Evolutionary conservation across 2,797 vertebrate species (phyloP).

Genomic region (Bovichtus diacanthus): DNA sequence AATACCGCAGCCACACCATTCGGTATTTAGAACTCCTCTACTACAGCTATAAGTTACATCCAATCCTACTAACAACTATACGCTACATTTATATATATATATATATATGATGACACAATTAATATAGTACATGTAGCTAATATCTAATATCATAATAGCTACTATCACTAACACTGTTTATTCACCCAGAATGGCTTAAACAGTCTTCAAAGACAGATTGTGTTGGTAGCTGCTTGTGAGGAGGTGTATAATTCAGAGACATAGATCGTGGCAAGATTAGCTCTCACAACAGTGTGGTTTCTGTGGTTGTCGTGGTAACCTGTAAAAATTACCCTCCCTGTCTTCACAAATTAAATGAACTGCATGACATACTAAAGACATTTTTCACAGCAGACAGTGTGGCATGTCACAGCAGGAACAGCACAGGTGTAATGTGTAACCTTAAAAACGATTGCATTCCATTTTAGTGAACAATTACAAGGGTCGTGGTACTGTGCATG

Average conservation of each 20-base stretch:
- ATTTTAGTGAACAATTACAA: neutral
- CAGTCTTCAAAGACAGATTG: neutral
- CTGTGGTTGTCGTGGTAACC: neutral
- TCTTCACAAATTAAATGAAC: neutral
- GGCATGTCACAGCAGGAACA: neutral
- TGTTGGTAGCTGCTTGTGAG: neutral
- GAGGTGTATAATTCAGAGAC: neutral
- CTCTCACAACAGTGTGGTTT: neutral
- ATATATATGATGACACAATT: neutral
- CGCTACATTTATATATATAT: no score
- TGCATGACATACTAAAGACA: neutral
- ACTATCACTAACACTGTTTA: neutral
- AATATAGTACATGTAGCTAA: neutral
- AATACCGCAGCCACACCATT: neutral
- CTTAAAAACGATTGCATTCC: neutral
- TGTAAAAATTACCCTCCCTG: neutral
- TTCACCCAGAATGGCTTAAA: neutral
- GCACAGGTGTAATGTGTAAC: neutral
- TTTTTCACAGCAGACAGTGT: neutral
- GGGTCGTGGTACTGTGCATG: neutral
- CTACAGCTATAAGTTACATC: neutral
- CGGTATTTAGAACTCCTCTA: constrained; percentile 1
- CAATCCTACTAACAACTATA: neutral
- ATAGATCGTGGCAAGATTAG: neutral
- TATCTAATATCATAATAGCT: neutral